These are phyloP conservation scores for Plestiodon gilberti DNA, from an alignment of 2,113 vertebrate genomes.

Conservation along the genomic window DNA sequence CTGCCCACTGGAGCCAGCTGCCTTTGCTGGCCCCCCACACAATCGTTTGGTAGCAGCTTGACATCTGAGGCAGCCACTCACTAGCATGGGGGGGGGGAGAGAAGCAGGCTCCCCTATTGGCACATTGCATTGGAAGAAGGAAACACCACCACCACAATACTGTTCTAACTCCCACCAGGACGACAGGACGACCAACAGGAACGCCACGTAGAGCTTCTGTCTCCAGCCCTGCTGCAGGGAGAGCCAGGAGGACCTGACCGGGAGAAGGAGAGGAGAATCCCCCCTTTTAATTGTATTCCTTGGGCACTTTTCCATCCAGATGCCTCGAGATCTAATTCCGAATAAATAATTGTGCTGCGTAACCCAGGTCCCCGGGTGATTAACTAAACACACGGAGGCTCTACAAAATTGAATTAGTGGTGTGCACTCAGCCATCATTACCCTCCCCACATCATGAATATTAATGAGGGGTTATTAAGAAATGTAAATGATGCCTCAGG, in stretches of 20 bases:
- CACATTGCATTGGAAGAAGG: neutral
- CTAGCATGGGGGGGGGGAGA: neutral
- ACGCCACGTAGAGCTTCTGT: rapidly evolving
- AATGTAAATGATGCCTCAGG: constrained; percentile 81
- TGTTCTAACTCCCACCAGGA: rapidly evolving
- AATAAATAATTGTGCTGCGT: constrained; percentile 84
- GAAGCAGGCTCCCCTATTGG: neutral
- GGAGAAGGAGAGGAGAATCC: constrained; percentile 38
- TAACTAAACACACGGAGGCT: constrained; percentile 80
- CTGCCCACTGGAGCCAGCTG: no score
- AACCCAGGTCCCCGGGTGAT: constrained; percentile 78
- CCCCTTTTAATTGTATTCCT: constrained; percentile 65
- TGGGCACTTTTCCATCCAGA: constrained; percentile 72
- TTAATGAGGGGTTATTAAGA: constrained; percentile 83
- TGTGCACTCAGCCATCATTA: constrained; percentile 74
- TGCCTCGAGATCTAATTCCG: constrained; percentile 80
- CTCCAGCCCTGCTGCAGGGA: neutral
- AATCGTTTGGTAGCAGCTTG: neutral
- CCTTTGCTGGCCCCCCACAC: neutral
- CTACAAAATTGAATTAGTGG: constrained; percentile 83
- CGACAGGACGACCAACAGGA: rapidly evolving
- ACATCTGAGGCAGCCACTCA: neutral
- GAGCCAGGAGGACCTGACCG: no score
- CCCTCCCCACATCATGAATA: constrained; percentile 78
- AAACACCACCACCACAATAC: rapidly evolving